These are phyloP conservation scores for Clarias gariepinus DNA, from an alignment of 2,113 vertebrate species.

Conservation along the genomic window DNA sequence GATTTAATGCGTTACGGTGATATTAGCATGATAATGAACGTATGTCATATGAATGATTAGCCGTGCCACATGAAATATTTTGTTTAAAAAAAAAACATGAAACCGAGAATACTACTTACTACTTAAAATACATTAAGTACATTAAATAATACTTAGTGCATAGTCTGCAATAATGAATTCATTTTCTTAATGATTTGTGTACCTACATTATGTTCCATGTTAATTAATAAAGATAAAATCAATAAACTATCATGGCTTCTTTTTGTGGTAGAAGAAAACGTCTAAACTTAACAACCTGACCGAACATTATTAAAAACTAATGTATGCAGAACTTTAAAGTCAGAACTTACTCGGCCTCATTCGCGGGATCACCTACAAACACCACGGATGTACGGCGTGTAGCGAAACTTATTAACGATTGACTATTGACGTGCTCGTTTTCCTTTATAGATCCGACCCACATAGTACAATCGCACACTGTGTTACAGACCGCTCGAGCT, in stretches of 20 bases:
- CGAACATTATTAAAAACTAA: neutral
- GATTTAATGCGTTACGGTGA: neutral
- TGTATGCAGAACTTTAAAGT: neutral
- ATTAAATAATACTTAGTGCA: neutral
- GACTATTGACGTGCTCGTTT: conserved; percentile 76
- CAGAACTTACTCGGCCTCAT: neutral
- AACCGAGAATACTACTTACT: neutral
- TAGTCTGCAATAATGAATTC: neutral
- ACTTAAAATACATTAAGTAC: neutral
- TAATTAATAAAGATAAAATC: neutral
- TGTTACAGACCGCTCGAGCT: neutral
- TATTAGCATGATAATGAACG: conserved; percentile 1
- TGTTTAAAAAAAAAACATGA: neutral
- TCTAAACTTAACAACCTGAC: neutral
- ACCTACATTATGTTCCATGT: neutral
- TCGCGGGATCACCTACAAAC: neutral
- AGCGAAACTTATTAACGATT: conserved; percentile 66
- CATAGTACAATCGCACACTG: conserved; percentile 32
- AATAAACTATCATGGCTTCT: neutral
- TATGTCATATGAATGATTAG: neutral
- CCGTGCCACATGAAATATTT: neutral
- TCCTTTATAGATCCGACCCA: conserved; percentile 59
- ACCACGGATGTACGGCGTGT: neutral
- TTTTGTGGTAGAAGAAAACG: neutral
- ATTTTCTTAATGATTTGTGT: neutral